These are phyloP conservation scores for Drosophila flavopinicola DNA, from an alignment of 2,888 invertebrate species.

Conservation along the genomic window DNA sequence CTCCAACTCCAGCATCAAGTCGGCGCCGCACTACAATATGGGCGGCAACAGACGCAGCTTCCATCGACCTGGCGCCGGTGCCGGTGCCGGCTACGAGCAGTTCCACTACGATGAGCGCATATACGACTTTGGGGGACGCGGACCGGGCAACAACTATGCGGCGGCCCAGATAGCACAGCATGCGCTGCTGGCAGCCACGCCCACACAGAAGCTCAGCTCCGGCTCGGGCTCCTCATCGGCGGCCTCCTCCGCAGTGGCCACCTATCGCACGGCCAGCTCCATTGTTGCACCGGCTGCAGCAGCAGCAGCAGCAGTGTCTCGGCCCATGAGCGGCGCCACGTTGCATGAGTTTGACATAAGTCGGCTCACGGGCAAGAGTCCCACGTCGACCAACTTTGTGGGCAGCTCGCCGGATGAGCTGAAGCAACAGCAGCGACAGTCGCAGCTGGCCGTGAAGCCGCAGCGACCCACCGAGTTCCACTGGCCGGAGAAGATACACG, in stretches of 20 bases:
- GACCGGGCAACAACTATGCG: slow-evolving; percentile 81
- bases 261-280: slow-evolving; percentile 56
- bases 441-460: slow-evolving; percentile 53
- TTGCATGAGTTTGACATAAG: slow-evolving; percentile 84
- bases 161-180: slow-evolving; percentile 39
- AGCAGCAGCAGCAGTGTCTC: slow-evolving; percentile 30
- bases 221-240: slow-evolving; percentile 78
- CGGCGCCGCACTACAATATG: slow-evolving; percentile 85
- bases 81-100: slow-evolving; percentile 69
- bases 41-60: slow-evolving; percentile 66
- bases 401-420: slow-evolving; percentile 74
- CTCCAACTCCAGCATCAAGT: slow-evolving; percentile 85
- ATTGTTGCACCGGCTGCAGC: slow-evolving; percentile 37
- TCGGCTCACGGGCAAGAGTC: slow-evolving; percentile 85
- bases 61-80: slow-evolving; percentile 56
- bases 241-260: slow-evolving; percentile 70
- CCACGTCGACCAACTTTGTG: slow-evolving; percentile 81
- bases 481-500: slow-evolving; percentile 85
- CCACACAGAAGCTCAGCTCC: slow-evolving; percentile 68
- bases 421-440: slow-evolving; percentile 43
- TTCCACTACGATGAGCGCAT: slow-evolving; percentile 82
- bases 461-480: slow-evolving; percentile 82
- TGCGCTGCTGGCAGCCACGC: slow-evolving; percentile 31
- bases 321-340: slow-evolving; percentile 62
- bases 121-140: slow-evolving; percentile 83